Conservation (phyloP, 2,113 vertebrate species). For the Callocephalon fimbriatum region DNA sequence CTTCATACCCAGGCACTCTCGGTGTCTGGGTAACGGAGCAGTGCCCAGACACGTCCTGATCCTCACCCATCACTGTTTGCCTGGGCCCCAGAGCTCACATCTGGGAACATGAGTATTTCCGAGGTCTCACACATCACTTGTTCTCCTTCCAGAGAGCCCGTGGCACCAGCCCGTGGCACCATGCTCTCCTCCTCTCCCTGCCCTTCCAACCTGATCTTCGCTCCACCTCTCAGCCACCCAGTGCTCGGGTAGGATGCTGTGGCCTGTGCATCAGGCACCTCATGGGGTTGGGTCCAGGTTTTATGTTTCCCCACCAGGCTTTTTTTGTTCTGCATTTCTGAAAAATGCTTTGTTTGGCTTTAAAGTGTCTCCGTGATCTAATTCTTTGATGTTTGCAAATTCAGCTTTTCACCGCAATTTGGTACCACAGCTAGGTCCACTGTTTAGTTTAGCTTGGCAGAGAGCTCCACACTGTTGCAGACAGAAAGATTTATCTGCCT, state of each 20-base stretch:
- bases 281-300: neutral
- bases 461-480: neutral
- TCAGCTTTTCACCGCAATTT: neutral
- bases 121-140: neutral
- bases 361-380: neutral
- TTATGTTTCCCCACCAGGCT: rapidly evolving
- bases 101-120: neutral
- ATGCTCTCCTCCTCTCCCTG: rapidly evolving
- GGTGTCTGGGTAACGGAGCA: rapidly evolving
- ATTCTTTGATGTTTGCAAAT: neutral
- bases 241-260: neutral
- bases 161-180: neutral
- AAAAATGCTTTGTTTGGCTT: neutral
- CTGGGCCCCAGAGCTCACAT: neutral
- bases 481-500: neutral
- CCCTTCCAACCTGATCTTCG: rapidly evolving
- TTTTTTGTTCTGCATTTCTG: neutral
- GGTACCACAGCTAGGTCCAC: neutral
- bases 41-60: neutral
- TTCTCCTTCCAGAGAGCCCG: neutral
- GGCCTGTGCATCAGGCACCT: neutral
- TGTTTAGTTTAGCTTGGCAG: neutral
- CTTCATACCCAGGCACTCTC: neutral
- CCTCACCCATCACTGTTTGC: neutral
- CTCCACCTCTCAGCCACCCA: neutral